Evolutionary conservation across 1,140 invertebrate species (phyloP).

Genomic region (Drosophila ercepeae): DNA sequence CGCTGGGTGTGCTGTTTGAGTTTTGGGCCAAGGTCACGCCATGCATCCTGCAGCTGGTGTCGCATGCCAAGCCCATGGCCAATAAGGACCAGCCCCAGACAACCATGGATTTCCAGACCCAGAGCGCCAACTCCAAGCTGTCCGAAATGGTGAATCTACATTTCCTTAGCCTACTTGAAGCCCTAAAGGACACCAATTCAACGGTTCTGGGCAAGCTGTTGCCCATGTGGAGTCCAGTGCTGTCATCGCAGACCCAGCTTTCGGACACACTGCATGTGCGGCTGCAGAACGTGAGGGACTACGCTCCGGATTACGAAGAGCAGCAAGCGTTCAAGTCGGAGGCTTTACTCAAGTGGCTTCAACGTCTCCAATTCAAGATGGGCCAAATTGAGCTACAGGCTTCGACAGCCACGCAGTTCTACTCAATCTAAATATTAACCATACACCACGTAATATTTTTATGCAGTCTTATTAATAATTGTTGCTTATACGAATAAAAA

Average conservation of each 20-base stretch:
- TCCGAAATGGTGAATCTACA: conserved; percentile 99
- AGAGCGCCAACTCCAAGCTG: conserved; percentile 85
- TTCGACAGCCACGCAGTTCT: conserved; percentile 87
- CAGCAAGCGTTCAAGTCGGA: conserved; percentile 74
- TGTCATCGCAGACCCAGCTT: conserved; percentile 93
- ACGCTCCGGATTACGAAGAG: conserved; percentile 85
- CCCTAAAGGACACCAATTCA: conserved; percentile 97
- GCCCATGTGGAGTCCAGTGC: conserved; percentile 95
- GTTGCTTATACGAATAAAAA: conserved; percentile 36
- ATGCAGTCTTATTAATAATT: conserved; percentile 34
- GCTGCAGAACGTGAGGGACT: conserved; percentile 94
- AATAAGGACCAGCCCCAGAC: conserved; percentile 55
- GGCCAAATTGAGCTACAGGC: conserved; percentile 98
- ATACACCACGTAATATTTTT: not conserved
- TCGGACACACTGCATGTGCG: conserved; percentile 95
- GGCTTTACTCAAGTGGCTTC: conserved; percentile 92
- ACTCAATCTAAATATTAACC: conserved; percentile 70
- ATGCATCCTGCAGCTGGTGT: conserved; percentile 95
- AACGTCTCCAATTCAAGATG: conserved; percentile 98
- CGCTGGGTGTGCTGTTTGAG: conserved; percentile 95
- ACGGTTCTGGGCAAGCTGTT: conserved; percentile 94
- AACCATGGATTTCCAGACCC: conserved; percentile 62
- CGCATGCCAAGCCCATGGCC: conserved; percentile 93
- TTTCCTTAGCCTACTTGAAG: conserved; percentile 97
- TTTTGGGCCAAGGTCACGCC: conserved; percentile 99